Conservation (phyloP, 1,140 invertebrate genomes). For the Drosophila prosaltans region DNA sequence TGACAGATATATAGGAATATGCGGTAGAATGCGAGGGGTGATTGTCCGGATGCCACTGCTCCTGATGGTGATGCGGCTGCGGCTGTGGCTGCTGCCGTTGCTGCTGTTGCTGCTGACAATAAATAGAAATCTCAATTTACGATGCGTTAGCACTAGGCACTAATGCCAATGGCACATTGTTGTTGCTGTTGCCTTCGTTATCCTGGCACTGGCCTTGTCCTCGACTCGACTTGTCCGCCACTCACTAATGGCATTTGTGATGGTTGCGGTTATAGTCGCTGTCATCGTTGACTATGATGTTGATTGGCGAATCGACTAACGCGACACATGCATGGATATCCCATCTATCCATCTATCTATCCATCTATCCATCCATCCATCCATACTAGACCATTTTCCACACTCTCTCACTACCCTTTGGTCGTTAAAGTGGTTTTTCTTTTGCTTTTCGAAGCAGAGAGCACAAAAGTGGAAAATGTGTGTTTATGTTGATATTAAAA, state of each 20-base stretch:
- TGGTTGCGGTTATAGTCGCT: constrained; percentile 74
- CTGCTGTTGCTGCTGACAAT: constrained; percentile 58
- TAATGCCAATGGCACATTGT: constrained; percentile 41
- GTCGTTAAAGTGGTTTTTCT: constrained; percentile 62
- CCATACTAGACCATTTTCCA: no score
- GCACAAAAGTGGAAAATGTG: constrained; percentile 32
- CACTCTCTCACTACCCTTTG: constrained; percentile 18
- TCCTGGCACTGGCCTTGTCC: constrained; percentile 27
- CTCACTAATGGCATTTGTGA: constrained; percentile 77
- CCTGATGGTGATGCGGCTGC: constrained; percentile 1
- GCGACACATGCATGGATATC: constrained; percentile 58
- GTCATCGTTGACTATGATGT: constrained; percentile 73
- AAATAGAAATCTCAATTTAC: constrained; percentile 81
- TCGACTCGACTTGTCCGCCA: constrained; percentile 41
- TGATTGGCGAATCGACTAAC: constrained; percentile 68
- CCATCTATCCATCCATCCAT: no score
- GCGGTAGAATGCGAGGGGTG: not conserved
- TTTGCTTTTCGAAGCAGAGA: constrained; percentile 28
- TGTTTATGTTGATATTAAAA: constrained; percentile 67
- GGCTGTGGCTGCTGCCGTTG: constrained; percentile 19
- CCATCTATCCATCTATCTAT: not conserved
- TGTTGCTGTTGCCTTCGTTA: constrained; percentile 20
- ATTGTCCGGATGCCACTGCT: constrained; percentile 3
- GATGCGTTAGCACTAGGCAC: constrained; percentile 61
- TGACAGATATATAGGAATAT: constrained; percentile 44